phyloP scores from a whole-genome alignment of 2,888 invertebrate species.

The Ypsolopha scabrella region DNA sequence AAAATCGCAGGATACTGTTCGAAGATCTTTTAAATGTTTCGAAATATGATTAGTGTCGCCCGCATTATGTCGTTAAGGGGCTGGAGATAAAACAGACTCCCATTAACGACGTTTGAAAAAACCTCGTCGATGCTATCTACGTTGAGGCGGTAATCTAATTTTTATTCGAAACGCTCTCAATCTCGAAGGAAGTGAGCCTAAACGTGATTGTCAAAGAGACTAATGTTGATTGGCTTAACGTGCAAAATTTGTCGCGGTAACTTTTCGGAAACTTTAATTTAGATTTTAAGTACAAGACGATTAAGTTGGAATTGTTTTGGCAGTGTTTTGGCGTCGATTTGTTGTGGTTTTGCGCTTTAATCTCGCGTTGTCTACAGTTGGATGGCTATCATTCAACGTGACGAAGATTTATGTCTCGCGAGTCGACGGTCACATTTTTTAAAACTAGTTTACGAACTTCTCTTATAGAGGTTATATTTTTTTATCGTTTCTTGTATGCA shows the following conservation, averaged over 20 bases:
- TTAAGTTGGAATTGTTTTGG: slow-evolving; percentile 18
- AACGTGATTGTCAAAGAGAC: slow-evolving; percentile 49
- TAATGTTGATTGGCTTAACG: slow-evolving; percentile 57
- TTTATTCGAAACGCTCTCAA: slow-evolving; percentile 57
- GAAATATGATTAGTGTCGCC: slow-evolving; percentile 57
- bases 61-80: slow-evolving; percentile 63
- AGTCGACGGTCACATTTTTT: not conserved
- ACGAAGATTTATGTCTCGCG: slow-evolving; percentile 47
- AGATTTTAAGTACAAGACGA: slow-evolving; percentile 11
- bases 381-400: slow-evolving; percentile 29
- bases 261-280: slow-evolving; percentile 12
- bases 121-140: slow-evolving; percentile 53
- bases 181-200: slow-evolving; percentile 62
- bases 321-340: not conserved
- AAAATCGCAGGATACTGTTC: too few relatives aligned
- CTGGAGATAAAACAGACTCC: slow-evolving; percentile 65
- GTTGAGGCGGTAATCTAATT: slow-evolving; percentile 64
- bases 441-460: too few relatives aligned
- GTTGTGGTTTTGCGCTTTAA: slow-evolving; percentile 15
- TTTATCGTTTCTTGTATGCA: not conserved
- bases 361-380: slow-evolving; percentile 30
- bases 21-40: slow-evolving; percentile 5
- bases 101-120: slow-evolving; percentile 51
- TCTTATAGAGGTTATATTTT: too few relatives aligned
- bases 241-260: slow-evolving; percentile 14